Conservation (phyloP, 2,113 vertebrate species). For the Petromus typicus region DNA sequence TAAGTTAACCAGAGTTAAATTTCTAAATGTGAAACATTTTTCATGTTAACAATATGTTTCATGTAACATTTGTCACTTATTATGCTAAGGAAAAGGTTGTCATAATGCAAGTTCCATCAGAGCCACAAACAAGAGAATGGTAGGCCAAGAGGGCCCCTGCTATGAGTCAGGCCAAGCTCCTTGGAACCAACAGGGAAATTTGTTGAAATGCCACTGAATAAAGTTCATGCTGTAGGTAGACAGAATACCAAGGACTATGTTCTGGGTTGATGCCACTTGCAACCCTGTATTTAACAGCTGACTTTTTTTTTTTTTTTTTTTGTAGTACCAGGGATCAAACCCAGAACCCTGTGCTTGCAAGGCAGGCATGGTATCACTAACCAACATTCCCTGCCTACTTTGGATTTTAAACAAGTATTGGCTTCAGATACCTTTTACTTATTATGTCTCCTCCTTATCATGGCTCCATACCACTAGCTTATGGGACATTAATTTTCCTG, state of each 20-base stretch:
- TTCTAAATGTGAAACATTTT: slow-evolving; percentile 10
- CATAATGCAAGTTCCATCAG: neutral
- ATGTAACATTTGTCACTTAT: neutral
- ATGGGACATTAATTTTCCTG: neutral
- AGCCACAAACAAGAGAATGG: neutral
- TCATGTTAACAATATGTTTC: neutral
- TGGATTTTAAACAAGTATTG: slow-evolving; percentile 2
- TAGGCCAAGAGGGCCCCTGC: neutral
- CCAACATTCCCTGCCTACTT: neutral
- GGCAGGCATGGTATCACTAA: too few species aligned
- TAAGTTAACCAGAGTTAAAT: slow-evolving; percentile 24
- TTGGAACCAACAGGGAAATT: neutral
- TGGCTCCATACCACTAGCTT: neutral
- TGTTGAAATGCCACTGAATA: neutral
- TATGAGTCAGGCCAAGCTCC: neutral
- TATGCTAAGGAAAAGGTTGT: neutral
- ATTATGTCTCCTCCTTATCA: neutral
- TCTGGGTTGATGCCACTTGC: neutral
- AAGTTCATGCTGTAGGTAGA: neutral
- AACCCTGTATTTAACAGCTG: neutral
- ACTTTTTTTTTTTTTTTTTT: too few species aligned
- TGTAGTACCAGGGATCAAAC: too few species aligned
- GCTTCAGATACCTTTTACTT: slow-evolving; percentile 30
- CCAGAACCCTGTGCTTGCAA: too few species aligned
- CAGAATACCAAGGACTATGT: neutral